phyloP scores from a whole-genome alignment of 2,113 vertebrate genomes.

The Myrmophylax atrothorax region DNA sequence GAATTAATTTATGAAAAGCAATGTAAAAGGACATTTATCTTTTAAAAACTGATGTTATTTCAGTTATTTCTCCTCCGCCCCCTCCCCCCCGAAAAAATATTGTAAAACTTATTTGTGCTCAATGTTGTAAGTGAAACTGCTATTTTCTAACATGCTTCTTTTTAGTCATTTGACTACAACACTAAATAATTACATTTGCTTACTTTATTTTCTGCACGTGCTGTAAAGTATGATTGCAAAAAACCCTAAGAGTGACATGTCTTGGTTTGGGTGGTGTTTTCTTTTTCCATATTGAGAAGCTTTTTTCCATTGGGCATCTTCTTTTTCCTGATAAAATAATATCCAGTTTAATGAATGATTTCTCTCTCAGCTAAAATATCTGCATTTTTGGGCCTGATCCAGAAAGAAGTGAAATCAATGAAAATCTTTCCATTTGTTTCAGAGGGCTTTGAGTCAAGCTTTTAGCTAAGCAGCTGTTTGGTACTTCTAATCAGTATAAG shows the following conservation, averaged over 20 bases:
- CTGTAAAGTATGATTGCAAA: background rate
- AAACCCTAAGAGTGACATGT: background rate
- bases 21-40: background rate
- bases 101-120: background rate
- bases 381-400: background rate
- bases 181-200: background rate
- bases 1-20: background rate
- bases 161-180: background rate
- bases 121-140: background rate
- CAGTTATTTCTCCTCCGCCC: no score
- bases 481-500: background rate
- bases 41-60: background rate
- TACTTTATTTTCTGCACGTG: background rate
- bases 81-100: background rate
- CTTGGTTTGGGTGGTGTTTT: background rate
- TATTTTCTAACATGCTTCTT: background rate
- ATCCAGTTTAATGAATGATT: background rate
- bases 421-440: slow-evolving; percentile 48
- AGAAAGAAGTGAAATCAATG: slow-evolving; percentile 34
- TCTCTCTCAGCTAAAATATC: background rate
- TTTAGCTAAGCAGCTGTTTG: background rate
- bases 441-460: slow-evolving; percentile 5
- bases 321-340: background rate
- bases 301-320: background rate
- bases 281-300: background rate